Evolutionary conservation across 1,140 invertebrate genomes (phyloP).

Genomic region (Drosophila ambigua): DNA sequence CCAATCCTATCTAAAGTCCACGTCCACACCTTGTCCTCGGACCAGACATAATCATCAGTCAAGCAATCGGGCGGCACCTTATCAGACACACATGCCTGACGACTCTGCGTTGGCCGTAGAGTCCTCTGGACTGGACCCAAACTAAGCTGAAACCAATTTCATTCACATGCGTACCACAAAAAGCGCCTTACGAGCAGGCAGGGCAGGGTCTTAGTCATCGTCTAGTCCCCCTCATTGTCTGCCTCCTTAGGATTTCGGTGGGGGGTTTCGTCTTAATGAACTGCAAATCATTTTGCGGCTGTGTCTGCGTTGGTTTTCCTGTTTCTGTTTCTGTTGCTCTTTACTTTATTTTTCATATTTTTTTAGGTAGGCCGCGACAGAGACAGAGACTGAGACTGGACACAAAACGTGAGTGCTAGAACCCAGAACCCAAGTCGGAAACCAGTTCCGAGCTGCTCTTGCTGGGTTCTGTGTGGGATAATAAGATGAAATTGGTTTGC

Average conservation of each 20-base stretch:
- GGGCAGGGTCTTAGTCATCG: constrained; percentile 63
- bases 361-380: constrained; percentile 20
- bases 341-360: neutral
- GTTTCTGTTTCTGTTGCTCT: constrained; percentile 14
- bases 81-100: constrained; percentile 6
- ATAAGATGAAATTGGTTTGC: constrained; percentile 64
- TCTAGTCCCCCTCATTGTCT: constrained; percentile 23
- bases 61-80: constrained; percentile 19
- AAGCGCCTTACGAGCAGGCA: neutral
- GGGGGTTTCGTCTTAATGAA: constrained; percentile 71
- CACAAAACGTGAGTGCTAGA: constrained; percentile 48
- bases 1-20: constrained; percentile 4
- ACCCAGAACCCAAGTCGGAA: constrained; percentile 36
- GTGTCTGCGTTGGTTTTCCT: constrained; percentile 61
- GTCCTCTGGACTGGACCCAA: constrained; percentile 13
- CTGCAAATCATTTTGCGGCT: constrained; percentile 71
- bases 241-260: constrained; percentile 32
- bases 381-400: constrained; percentile 19
- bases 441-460: constrained; percentile 34
- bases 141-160: constrained; percentile 57
- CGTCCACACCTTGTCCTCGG: constrained; percentile 1
- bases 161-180: constrained; percentile 32
- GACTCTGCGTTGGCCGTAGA: constrained; percentile 44
- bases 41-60: constrained; percentile 30
- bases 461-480: constrained; percentile 67